Evolutionary conservation across 2,888 invertebrate species (phyloP), one percentile per base, ranked within the genome.

Genomic region (Netelia inedita): DNA sequence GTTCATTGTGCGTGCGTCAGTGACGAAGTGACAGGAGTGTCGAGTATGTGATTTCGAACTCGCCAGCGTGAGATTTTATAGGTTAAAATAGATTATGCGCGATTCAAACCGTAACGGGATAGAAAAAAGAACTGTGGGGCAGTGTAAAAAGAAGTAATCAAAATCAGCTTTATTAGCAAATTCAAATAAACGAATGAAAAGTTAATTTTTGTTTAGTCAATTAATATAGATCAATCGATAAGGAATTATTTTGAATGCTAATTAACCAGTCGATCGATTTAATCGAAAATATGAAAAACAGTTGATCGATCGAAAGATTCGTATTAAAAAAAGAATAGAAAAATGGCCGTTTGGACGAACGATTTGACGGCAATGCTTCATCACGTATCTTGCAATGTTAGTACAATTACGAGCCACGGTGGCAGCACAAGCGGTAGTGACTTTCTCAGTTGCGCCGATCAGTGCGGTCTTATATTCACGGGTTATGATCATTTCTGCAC

Each of bases 401-500:
- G 87, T 69, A 65, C 65, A 16, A 75, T 63, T n/a, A 66, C 14
- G 9, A 41, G 28, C 11, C 68, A 63, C 53, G 35, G 9, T 21
- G 82, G 55, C 55, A 35, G 8, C 1, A 43, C 19, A 16, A 8
- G 59, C 2, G 78, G 57, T n/a, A 35, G 14, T 59, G 41, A 63
- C 55, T 73, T 73, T 46, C 61, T 87, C 0, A 86, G 85, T 41
- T 91, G 91, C 76, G 73, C 82, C 16, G 88, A 88, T 28, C 86
- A 90, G 41, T 91, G 91, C 78, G 87, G 79, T 46, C 6, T 86
- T 14, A 68, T 65, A 5, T 81, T 88, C 11, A 85, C 59, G 3
- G 89, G 83, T 11, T 91, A 90, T 85, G 90, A 92, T 85, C 90
- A 91, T 55, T 79, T 91, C 10, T 91, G 91, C 83, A 88, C 87